These are phyloP conservation scores for Saccostrea echinata DNA, from an alignment of 1,140 invertebrate species.

Conservation along the genomic window DNA sequence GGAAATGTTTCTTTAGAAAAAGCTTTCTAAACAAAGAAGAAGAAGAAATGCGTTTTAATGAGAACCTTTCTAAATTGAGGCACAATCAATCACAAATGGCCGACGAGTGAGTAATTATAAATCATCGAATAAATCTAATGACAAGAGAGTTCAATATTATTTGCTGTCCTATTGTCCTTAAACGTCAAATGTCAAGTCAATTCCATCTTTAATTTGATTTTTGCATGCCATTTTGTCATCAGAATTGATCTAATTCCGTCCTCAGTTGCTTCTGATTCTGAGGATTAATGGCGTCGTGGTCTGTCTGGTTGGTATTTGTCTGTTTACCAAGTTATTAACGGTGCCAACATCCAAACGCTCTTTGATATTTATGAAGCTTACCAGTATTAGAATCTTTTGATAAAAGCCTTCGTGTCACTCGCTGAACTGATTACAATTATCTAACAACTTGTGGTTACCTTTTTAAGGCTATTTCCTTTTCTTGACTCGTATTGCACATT, in stretches of 20 bases:
- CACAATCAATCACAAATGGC: background rate
- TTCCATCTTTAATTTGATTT: conserved; percentile 38
- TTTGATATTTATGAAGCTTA: conserved; percentile 24
- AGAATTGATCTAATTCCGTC: conserved; percentile 20
- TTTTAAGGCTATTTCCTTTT: background rate
- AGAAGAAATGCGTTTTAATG: background rate
- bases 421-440: background rate
- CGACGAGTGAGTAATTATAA: background rate
- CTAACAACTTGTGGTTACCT: background rate
- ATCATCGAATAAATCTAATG: conserved; percentile 21
- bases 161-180: conserved; percentile 13
- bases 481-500: background rate
- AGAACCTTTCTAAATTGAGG: background rate
- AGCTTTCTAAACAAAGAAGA: background rate
- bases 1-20: too few relatives aligned
- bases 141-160: conserved; percentile 29
- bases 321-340: conserved; percentile 22
- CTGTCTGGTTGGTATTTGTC: background rate
- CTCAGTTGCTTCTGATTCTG: background rate
- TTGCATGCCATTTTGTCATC: conserved; percentile 32
- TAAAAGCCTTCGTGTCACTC: conserved; percentile 23
- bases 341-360: conserved; percentile 24
- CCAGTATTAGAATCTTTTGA: conserved; percentile 22
- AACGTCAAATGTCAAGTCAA: conserved; percentile 34
- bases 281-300: conserved; percentile 17